Base-by-base conservation (phyloP, 2,797 vertebrate genomes). In the Lepus townsendii region DNA sequence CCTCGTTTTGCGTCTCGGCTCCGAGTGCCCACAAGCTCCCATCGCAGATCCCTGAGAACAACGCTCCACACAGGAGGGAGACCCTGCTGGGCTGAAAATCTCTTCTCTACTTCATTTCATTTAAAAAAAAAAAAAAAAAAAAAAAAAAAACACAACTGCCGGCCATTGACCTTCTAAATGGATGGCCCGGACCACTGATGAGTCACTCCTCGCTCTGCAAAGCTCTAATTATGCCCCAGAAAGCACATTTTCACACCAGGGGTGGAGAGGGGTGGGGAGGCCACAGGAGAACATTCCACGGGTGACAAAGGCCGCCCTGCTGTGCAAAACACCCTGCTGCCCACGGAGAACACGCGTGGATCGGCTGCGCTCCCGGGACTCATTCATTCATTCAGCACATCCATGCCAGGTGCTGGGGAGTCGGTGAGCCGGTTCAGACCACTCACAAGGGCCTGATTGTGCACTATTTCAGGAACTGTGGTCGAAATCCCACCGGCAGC, bases 81-180 rank as follows among this genome's bases (percentile, higher is more conserved):
- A 72, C 52, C 42, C n/a, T 66, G 22, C 38, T 30, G 57, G 24
- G 30, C 57, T 73, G 66, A 84, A 94, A 87, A 26, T 66, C 50
- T 92, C 50, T 72, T 83, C 54, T 86, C 54, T 86, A 16, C 52
- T 91, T 66, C 47, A 80, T 83, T 73, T 62, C 71, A 52, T 83
- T 88, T n/a, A n/a, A 32, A 30, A 30, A 32, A 10, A 26, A 54
- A 73, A 79, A n/a, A 66, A 54, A 16, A 35, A 3, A 11, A 54
- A 12, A 11, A 54, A 54, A 54, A 0, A 35, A 30, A 32, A 13
- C 17, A 52, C 73, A 83, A n/a, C 60, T 54, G 22, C 38, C 84
- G 78, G 26, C 75, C 32, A 2, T 71, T 71, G 87, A 66, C 68
- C 52, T 88, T 80, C 68, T 79, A 47, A 83, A 47, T 0, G 38